Percentiles rank a stretch among this genome's conserved stretches.
phyloP scores from a whole-genome alignment of 2,797 vertebrate genomes.

The Xenopus petersii region DNA sequence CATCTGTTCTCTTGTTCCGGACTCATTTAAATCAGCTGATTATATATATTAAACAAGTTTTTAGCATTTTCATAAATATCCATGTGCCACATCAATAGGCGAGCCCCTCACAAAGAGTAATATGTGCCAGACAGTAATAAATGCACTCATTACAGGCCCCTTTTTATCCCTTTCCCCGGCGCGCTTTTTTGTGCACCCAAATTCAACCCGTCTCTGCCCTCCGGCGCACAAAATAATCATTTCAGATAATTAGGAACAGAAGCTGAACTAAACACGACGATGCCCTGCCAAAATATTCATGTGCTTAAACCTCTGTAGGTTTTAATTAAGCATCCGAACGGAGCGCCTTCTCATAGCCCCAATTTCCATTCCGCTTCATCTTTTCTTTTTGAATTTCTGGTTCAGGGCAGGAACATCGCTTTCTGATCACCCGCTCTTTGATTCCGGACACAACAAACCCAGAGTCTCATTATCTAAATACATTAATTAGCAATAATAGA shows the following conservation, averaged over 20 bases:
- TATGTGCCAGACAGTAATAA: constrained; percentile 32
- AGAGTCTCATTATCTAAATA: not conserved
- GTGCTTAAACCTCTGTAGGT: constrained; percentile 42
- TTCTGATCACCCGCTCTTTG: constrained; percentile 22
- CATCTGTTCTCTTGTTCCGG: not conserved
- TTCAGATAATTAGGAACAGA: constrained; percentile 41
- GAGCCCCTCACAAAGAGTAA: not conserved
- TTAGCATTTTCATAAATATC: not conserved
- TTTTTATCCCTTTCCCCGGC: not conserved
- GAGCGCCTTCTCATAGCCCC: too few species aligned
- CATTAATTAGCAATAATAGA: too few species aligned
- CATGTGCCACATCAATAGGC: not conserved
- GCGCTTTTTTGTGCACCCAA: constrained; percentile 14
- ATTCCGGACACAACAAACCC: not conserved
- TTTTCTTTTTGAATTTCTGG: constrained; percentile 39
- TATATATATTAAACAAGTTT: constrained; percentile 1
- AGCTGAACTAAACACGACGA: constrained; percentile 22
- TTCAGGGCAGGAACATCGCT: constrained; percentile 45
- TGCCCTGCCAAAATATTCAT: constrained; percentile 30
- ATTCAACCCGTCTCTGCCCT: constrained; percentile 24
- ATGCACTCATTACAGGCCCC: constrained; percentile 13
- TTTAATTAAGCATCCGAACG: constrained; percentile 54
- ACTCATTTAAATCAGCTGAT: not conserved
- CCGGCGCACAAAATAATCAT: constrained; percentile 13
- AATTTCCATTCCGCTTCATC: not conserved